Percentiles rank a stretch among this genome's conserved stretches.
Evolutionary conservation across 2,113 vertebrate genomes (phyloP).

Genomic region (Pongo pygmaeus): DNA sequence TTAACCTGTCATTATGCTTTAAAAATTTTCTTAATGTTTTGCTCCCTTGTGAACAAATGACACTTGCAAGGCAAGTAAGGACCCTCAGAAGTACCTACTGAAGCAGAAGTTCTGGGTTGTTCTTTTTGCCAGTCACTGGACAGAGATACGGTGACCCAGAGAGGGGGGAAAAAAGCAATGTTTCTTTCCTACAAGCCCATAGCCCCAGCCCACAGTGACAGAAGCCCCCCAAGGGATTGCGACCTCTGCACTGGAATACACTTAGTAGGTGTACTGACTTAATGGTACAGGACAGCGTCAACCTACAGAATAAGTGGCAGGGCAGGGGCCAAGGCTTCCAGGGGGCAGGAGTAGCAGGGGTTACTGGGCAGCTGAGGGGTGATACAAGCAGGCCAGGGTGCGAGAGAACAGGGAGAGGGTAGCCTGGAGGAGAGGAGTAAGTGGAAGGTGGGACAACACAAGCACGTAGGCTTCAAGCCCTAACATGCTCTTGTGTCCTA

Average conservation of each 20-base stretch:
- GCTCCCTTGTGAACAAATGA: background rate
- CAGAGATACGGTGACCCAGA: background rate
- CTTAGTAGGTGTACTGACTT: background rate
- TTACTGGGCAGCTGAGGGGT: background rate
- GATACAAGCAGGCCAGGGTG: fast-evolving
- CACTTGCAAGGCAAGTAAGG: background rate
- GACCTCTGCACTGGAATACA: background rate
- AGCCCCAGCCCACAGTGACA: background rate
- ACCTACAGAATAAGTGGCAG: fast-evolving
- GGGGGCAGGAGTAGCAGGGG: background rate
- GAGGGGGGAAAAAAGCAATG: background rate
- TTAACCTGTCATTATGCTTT: background rate
- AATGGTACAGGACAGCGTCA: background rate
- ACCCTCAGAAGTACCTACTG: background rate
- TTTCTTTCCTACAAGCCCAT: background rate
- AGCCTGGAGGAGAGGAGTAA: too few species aligned
- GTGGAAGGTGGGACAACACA: too few species aligned
- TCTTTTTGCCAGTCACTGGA: fast-evolving
- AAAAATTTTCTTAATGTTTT: background rate
- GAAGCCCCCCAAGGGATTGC: background rate
- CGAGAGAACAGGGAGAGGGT: too few species aligned
- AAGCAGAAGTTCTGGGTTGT: fast-evolving
- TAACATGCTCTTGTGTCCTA: background rate
- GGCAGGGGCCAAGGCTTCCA: too few species aligned
- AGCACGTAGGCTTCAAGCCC: background rate